A percentile compares a stretch with the other conserved stretches of the same genome.
These are phyloP conservation scores for Callimorpha dominula DNA, from an alignment of 2,888 invertebrate species.

Conservation along the genomic window DNA sequence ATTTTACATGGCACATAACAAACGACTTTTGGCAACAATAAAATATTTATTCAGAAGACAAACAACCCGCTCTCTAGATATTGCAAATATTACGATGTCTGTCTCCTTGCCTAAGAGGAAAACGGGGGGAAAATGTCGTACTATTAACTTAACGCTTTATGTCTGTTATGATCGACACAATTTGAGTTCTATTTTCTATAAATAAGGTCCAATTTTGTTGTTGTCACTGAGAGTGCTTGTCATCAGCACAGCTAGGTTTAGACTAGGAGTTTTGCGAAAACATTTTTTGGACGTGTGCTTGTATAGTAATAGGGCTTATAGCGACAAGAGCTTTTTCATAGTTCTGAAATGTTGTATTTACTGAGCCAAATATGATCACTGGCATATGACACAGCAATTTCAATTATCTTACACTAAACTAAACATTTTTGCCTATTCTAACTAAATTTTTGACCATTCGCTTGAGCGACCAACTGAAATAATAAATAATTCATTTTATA, in stretches of 20 bases:
- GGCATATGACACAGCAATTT: too few species aligned
- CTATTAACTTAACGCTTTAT: conserved; percentile 61
- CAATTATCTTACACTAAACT: too few species aligned
- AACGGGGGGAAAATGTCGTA: conserved; percentile 56
- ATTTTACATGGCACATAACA: conserved; percentile 23
- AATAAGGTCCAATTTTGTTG: conserved; percentile 50
- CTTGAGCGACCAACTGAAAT: not conserved
- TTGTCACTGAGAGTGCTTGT: conserved; percentile 40
- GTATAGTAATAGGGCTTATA: conserved; percentile 6
- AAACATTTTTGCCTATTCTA: too few species aligned
- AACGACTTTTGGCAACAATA: conserved; percentile 26
- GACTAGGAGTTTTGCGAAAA: conserved; percentile 9
- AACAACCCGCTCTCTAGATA: conserved; percentile 22
- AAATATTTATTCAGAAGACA: conserved; percentile 29
- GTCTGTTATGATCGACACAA: conserved; percentile 53
- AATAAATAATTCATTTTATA: not conserved
- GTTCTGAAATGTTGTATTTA: not conserved
- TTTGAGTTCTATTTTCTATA: conserved; percentile 47
- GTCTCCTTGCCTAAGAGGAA: conserved; percentile 48
- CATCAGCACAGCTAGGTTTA: conserved; percentile 25
- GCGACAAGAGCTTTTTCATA: not conserved
- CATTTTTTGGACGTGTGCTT: conserved; percentile 4
- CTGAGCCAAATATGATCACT: not conserved
- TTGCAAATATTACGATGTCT: conserved; percentile 5
- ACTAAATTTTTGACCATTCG: too few species aligned